Evolutionary conservation across 2,113 vertebrate species (phyloP).

Genomic region (Donacobius atricapilla): DNA sequence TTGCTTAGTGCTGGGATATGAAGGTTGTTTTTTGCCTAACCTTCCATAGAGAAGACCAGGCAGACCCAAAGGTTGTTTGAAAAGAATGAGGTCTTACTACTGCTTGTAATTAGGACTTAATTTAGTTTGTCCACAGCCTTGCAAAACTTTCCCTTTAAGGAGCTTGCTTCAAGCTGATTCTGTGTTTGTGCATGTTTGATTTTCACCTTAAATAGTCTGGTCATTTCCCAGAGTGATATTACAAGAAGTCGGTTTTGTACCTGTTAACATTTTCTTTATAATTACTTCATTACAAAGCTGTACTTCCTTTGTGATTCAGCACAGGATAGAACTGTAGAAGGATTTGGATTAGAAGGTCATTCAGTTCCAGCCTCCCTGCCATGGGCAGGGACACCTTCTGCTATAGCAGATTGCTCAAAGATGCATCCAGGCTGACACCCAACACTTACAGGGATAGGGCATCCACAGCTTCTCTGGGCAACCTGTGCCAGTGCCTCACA

Average conservation of each 20-base stretch:
- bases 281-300: not conserved
- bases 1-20: not conserved
- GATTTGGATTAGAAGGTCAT: not conserved
- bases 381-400: not conserved
- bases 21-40: not conserved
- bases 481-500: not conserved
- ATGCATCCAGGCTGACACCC: not conserved
- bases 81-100: not conserved
- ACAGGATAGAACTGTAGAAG: not conserved
- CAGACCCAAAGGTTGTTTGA: not conserved
- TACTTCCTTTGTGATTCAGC: not conserved
- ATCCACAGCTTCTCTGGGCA: not conserved
- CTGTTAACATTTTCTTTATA: conserved; percentile 2
- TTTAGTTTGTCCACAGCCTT: not conserved
- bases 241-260: not conserved
- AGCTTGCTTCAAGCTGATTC: not conserved
- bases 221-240: not conserved
- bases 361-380: not conserved
- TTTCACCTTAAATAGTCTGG: not conserved
- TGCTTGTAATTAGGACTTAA: not conserved
- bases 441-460: not conserved
- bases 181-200: not conserved
- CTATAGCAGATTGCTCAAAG: not conserved
- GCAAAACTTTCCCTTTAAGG: not conserved
- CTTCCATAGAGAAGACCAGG: not conserved